Conservation (phyloP, 2,797 vertebrate species). For the Rhinoraja longicauda region DNA sequence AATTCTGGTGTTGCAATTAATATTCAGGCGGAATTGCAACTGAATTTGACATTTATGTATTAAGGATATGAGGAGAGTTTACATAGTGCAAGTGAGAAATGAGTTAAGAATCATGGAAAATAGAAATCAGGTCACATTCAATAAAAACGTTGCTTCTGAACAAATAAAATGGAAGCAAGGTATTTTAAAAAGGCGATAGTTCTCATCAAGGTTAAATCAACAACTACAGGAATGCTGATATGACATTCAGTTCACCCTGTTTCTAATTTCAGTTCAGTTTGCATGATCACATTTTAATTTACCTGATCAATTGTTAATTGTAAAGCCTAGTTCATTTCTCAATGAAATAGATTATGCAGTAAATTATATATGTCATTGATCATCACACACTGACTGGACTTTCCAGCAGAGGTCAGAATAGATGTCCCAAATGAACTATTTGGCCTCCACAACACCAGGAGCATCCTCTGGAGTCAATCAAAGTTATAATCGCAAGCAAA, state of each 20-base stretch:
- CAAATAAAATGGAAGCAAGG: background rate
- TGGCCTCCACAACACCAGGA: too few relatives aligned
- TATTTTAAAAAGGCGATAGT: background rate
- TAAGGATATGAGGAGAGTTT: background rate
- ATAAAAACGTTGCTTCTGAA: background rate
- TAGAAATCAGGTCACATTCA: background rate
- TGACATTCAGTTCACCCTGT: background rate
- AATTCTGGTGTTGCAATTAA: background rate
- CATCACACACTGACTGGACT: too few relatives aligned
- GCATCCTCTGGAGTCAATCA: too few relatives aligned
- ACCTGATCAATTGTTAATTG: background rate
- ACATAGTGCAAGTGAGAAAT: background rate
- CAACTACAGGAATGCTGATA: background rate
- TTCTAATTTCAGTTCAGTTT: background rate
- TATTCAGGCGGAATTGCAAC: background rate
- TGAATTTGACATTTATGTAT: background rate
- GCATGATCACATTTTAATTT: background rate
- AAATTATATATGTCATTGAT: too few relatives aligned
- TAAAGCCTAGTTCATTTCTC: background rate
- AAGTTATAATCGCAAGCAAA: too few relatives aligned
- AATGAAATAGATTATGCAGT: too few relatives aligned
- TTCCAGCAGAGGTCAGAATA: too few relatives aligned
- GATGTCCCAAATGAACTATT: too few relatives aligned
- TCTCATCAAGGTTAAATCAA: background rate
- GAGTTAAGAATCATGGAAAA: background rate